phyloP scores from a whole-genome alignment of 2,797 vertebrate species.

The Acanthornis magna region DNA sequence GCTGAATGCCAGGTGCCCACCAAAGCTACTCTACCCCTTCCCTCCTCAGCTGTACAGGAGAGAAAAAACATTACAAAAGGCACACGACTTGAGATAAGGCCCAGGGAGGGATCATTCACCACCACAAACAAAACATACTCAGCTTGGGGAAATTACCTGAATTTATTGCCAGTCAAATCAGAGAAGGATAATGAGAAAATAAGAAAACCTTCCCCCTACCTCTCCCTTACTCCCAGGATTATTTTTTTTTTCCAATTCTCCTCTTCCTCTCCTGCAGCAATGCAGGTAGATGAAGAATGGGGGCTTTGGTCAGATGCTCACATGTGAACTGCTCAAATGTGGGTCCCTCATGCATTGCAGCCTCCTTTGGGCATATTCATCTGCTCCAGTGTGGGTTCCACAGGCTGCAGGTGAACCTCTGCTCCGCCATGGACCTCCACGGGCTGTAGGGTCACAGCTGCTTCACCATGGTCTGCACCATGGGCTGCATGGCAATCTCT shows the following conservation, averaged over 20 bases:
- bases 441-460: background rate
- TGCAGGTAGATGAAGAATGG: background rate
- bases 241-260: background rate
- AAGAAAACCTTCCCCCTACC: background rate
- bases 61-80: background rate
- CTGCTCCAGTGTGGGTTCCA: background rate
- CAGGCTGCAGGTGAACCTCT: background rate
- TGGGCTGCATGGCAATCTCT: fast-evolving
- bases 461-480: fast-evolving
- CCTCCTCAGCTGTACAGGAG: background rate
- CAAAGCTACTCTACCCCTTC: fast-evolving
- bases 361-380: background rate
- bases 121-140: background rate
- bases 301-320: background rate
- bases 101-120: background rate
- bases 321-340: too few relatives aligned
- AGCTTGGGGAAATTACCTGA: background rate
- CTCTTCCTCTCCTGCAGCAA: background rate
- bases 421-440: background rate
- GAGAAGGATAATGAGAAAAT: background rate
- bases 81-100: fast-evolving
- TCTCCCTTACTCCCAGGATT: background rate
- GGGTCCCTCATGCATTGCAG: fast-evolving
- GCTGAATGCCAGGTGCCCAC: background rate
- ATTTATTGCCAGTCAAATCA: background rate